Evolutionary conservation across 2,113 vertebrate genomes (phyloP).

Genomic region (Halcyon senegalensis): DNA sequence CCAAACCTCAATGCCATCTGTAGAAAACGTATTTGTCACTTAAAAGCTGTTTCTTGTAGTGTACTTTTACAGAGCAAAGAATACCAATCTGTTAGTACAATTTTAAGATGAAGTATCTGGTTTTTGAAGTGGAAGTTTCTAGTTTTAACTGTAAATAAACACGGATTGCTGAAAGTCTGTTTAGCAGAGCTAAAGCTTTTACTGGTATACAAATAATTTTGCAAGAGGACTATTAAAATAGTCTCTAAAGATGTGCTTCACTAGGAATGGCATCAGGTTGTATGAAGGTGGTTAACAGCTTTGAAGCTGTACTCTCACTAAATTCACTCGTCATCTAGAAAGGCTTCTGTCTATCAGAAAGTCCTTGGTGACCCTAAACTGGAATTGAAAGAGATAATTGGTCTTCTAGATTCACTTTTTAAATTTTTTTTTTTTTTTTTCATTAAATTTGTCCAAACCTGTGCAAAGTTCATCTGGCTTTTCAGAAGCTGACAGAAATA

Average conservation of each 20-base stretch:
- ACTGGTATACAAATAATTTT: background rate
- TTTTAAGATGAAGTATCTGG: slow-evolving; percentile 31
- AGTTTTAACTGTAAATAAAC: slow-evolving; percentile 59
- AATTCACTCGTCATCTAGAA: background rate
- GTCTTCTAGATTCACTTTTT: background rate
- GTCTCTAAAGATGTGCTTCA: background rate
- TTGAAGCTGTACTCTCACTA: background rate
- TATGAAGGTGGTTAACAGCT: background rate
- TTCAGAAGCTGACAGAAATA: background rate
- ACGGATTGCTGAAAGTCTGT: background rate
- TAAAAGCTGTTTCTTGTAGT: slow-evolving; percentile 5
- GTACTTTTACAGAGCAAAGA: slow-evolving; percentile 6
- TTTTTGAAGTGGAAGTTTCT: slow-evolving; percentile 63
- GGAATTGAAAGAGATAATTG: background rate
- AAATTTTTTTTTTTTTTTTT: background rate
- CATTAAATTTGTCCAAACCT: background rate
- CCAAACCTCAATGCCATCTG: slow-evolving; percentile 61
- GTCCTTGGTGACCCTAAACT: background rate
- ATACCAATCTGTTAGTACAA: background rate
- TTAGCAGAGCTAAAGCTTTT: background rate
- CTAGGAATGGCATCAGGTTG: background rate
- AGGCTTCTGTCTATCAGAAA: background rate
- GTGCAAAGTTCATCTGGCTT: background rate
- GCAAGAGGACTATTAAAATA: background rate
- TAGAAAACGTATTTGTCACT: background rate